Percentiles rank a stretch among this genome's conserved stretches.
phyloP scores from a whole-genome alignment of 2,113 vertebrate species.

The Erythrocercus mccallii region DNA sequence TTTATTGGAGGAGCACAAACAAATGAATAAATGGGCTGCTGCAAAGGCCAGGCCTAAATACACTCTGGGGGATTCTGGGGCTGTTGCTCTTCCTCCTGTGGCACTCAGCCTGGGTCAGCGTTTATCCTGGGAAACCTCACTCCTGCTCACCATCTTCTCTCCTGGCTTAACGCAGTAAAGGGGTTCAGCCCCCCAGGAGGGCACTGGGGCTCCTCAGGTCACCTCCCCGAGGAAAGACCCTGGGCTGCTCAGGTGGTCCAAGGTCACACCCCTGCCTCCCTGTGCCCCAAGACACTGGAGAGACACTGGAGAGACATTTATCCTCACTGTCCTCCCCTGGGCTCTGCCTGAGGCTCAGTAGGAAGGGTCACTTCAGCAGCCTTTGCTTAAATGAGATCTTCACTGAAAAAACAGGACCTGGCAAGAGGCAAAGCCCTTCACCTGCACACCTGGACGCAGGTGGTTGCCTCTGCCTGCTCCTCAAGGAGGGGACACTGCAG shows the following conservation, averaged over 20 bases:
- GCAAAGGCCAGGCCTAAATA: background rate
- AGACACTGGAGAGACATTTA: background rate
- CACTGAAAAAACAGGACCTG: background rate
- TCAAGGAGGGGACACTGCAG: background rate
- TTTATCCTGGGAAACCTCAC: background rate
- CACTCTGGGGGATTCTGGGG: background rate
- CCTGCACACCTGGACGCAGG: background rate
- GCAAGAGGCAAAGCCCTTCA: background rate
- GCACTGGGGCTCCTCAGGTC: background rate
- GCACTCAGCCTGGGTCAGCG: background rate
- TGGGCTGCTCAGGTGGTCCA: background rate
- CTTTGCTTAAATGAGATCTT: background rate
- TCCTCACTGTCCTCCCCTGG: background rate
- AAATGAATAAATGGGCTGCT: background rate
- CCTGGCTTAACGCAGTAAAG: background rate
- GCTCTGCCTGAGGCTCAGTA: background rate
- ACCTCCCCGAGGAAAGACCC: fast-evolving
- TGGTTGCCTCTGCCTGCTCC: background rate
- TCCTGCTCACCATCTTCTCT: background rate
- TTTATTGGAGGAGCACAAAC: background rate
- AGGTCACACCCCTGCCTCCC: background rate
- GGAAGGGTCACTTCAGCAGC: background rate
- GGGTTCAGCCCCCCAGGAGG: background rate
- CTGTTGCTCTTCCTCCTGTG: background rate
- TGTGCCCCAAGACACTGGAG: background rate